Percentiles rank a stretch among this genome's conserved stretches.
These are phyloP conservation scores for Carassius auratus DNA, from an alignment of 2,113 vertebrate genomes.

Conservation along the genomic window DNA sequence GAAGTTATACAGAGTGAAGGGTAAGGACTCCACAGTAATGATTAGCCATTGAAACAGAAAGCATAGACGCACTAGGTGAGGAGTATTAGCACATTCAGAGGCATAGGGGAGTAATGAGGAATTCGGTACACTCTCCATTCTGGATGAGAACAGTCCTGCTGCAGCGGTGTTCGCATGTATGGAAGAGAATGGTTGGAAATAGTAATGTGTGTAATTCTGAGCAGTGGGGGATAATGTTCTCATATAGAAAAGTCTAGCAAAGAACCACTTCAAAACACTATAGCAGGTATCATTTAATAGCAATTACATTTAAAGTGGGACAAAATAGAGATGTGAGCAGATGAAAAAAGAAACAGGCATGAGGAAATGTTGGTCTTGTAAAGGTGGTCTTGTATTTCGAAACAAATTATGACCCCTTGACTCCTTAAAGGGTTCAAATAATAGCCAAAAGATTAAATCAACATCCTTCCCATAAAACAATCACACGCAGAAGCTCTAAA, in stretches of 20 bases:
- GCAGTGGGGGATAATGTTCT: slow-evolving; percentile 43
- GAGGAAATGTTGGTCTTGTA: not conserved
- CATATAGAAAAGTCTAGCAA: slow-evolving; percentile 36
- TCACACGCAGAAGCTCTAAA: slow-evolving; percentile 51
- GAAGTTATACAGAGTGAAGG: slow-evolving; percentile 41
- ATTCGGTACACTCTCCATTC: slow-evolving; percentile 26
- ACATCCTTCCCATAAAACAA: slow-evolving; percentile 56
- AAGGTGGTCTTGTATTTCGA: not conserved
- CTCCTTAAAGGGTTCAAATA: slow-evolving; percentile 59
- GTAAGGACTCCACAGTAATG: slow-evolving; percentile 52
- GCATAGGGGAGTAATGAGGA: slow-evolving; percentile 42
- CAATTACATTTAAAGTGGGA: slow-evolving; percentile 26
- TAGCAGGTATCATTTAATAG: slow-evolving; percentile 22
- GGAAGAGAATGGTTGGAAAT: slow-evolving; percentile 33
- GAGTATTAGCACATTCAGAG: slow-evolving; percentile 30
- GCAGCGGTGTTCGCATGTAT: not conserved
- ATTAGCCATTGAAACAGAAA: slow-evolving; percentile 56
- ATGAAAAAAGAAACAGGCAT: not conserved
- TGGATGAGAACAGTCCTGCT: not conserved
- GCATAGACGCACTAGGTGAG: slow-evolving; percentile 34
- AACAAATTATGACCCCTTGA: slow-evolving; percentile 32
- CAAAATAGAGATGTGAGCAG: not conserved
- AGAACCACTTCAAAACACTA: slow-evolving; percentile 36
- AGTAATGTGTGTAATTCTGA: slow-evolving; percentile 35
- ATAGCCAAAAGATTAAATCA: not conserved